Evolutionary conservation across 2,113 vertebrate genomes (phyloP).

Genomic region (Ophiodon elongatus): DNA sequence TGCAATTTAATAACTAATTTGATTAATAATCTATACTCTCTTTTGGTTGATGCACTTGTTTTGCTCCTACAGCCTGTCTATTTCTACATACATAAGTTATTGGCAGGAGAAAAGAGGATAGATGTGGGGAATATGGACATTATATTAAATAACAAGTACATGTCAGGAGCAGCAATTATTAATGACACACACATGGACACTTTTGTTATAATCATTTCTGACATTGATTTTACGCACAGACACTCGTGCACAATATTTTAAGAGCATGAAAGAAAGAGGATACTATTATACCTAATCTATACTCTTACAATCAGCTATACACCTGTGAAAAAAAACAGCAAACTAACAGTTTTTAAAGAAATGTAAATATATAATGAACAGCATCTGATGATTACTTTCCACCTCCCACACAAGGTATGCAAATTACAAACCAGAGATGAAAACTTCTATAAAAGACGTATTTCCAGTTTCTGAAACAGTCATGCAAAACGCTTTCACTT

Average conservation of each 20-base stretch:
- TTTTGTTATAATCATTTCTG: not conserved
- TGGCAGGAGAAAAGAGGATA: not conserved
- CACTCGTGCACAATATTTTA: not conserved
- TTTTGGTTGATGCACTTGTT: not conserved
- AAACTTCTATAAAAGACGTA: not conserved
- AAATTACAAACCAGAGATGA: not conserved
- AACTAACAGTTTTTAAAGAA: fast-evolving
- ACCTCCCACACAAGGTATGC: not conserved
- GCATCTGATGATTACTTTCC: fast-evolving
- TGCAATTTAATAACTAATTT: not conserved
- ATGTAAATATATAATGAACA: not conserved
- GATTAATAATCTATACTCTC: not conserved
- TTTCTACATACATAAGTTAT: not conserved
- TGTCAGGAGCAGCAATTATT: not conserved
- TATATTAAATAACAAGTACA: not conserved
- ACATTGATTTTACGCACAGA: slow-evolving; percentile 1
- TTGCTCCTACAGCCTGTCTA: fast-evolving
- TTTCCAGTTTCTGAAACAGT: not conserved
- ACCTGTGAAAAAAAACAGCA: not conserved
- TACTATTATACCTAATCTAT: not conserved
- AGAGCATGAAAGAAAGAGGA: not conserved
- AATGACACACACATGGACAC: not conserved
- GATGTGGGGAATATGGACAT: fast-evolving
- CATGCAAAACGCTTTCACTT: fast-evolving
- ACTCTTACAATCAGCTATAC: not conserved